Percentiles rank a stretch among this genome's conserved stretches.
Evolutionary conservation across 1,140 invertebrate genomes (phyloP).

Genomic region (Yoshiicerus persimilis): DNA sequence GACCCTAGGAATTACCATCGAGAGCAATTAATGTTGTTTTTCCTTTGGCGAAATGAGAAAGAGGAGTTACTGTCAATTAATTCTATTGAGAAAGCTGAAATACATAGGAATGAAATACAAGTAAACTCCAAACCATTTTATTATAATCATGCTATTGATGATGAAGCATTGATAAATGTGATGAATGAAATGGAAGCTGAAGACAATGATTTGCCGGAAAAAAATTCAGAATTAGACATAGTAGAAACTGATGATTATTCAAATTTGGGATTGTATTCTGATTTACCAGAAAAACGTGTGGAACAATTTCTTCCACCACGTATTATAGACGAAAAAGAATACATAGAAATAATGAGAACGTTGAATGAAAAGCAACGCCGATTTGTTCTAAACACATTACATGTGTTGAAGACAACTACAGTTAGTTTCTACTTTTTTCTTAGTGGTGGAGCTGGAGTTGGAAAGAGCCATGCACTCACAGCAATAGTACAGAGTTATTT

Average conservation of each 20-base stretch:
- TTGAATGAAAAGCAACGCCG: slow-evolving; percentile 21
- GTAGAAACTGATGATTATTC: not conserved
- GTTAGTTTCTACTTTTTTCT: not conserved
- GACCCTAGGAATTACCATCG: not conserved
- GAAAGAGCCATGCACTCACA: slow-evolving; percentile 22
- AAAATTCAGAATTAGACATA: not conserved
- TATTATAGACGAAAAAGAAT: not conserved
- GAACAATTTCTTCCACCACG: not conserved
- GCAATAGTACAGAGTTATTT: slow-evolving; percentile 26
- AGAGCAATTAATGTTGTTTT: not conserved
- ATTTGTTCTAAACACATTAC: not conserved
- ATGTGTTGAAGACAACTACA: not conserved
- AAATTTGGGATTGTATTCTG: not conserved
- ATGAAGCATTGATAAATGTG: not conserved
- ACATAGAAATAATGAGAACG: not conserved
- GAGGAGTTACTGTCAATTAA: not conserved
- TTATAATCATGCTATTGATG: not conserved
- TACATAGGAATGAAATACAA: not conserved
- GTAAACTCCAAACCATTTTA: not conserved
- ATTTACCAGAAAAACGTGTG: not conserved
- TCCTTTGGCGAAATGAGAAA: not conserved
- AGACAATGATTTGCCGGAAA: not conserved
- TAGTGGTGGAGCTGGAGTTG: slow-evolving; percentile 31
- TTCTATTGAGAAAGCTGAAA: not conserved
- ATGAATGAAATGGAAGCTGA: not conserved